These are phyloP conservation scores for Hydrocynus forskahlii DNA, from an alignment of 2,797 vertebrate species.

Conservation along the genomic window DNA sequence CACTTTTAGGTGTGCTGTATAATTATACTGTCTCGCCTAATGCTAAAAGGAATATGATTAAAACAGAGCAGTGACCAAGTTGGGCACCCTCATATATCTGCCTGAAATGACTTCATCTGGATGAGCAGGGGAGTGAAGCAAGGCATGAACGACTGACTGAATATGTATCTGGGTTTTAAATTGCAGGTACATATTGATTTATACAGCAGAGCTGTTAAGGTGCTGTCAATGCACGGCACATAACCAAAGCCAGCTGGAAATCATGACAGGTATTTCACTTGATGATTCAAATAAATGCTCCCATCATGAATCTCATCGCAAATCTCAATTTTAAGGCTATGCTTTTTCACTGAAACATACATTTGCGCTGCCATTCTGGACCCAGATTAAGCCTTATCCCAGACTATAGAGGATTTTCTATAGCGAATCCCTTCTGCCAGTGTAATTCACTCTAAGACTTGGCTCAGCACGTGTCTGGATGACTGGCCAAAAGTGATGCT, in stretches of 20 bases:
- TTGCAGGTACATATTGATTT: not conserved
- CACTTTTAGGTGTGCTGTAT: slow-evolving; percentile 48
- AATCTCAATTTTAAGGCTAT: not conserved
- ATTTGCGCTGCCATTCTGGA: not conserved
- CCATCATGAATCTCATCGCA: not conserved
- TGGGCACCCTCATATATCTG: not conserved
- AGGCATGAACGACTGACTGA: not conserved
- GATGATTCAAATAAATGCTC: not conserved
- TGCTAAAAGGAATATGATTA: slow-evolving; percentile 45
- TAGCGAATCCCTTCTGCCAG: slow-evolving; percentile 1
- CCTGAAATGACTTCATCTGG: not conserved
- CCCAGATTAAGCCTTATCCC: slow-evolving; percentile 1
- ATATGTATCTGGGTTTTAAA: not conserved
- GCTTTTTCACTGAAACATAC: not conserved
- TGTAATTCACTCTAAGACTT: slow-evolving; percentile 19
- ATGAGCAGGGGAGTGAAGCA: not conserved
- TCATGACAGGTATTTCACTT: not conserved
- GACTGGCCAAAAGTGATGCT: slow-evolving; percentile 18
- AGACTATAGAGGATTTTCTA: slow-evolving; percentile 24
- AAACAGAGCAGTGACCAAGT: slow-evolving; percentile 37
- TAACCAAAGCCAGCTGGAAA: not conserved
- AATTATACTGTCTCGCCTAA: slow-evolving; percentile 47
- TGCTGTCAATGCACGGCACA: not conserved
- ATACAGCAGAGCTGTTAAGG: not conserved
- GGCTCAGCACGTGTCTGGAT: slow-evolving; percentile 2